Base-by-base conservation (phyloP, 2,113 vertebrate genomes). In the Lichenostomus cassidix region DNA sequence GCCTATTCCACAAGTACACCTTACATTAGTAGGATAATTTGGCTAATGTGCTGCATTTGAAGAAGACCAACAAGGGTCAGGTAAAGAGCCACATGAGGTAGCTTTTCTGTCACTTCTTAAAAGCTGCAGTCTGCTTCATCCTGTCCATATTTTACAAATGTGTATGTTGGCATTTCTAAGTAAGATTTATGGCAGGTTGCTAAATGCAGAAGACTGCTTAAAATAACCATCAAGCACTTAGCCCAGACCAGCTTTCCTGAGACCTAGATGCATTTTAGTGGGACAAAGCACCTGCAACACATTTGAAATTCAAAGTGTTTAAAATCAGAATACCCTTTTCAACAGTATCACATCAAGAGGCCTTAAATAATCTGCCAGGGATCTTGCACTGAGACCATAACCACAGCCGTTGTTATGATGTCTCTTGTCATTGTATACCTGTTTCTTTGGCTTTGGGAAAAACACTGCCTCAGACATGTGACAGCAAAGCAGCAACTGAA, bases 141-240 rank as follows among this genome's bases (percentile, higher is more conserved):
- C 1, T 49, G n/a, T 33, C 29, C 37, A 22, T 71, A 71, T 80
- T 91, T 92, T 85, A 79, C 27, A 88, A 74, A 55, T 1, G 7
- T 49, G 29, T 15, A 12, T 53, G 44, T 28, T 79, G 64, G 11
- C 31, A 42, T 82, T 92, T 90, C 55, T 55, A 83, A 85, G 37
- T 22, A 41, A 60, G 85, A 91, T 88, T 91, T 75, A 85, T 80
- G 35, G 15, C 20, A 31, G 19, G 18, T 64, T 70, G 29, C 24
- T 88, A 86, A 94, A 95, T 58, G 71, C 50, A 90, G 52, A 69
- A 60, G 46, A 83, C 47, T 88, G 39, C 58, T 91, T 94, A 83
- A 93, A 94, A 74, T 58, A 96, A 33, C 20, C 22, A 71, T 59
- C 60, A 86, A 58, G 12, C 55, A 70, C n/a, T 80, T 46, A 83